A percentile compares a stretch with the other conserved stretches of the same genome.
Conservation (phyloP, 2,797 vertebrate genomes). For the Diplodus puntazzo region DNA sequence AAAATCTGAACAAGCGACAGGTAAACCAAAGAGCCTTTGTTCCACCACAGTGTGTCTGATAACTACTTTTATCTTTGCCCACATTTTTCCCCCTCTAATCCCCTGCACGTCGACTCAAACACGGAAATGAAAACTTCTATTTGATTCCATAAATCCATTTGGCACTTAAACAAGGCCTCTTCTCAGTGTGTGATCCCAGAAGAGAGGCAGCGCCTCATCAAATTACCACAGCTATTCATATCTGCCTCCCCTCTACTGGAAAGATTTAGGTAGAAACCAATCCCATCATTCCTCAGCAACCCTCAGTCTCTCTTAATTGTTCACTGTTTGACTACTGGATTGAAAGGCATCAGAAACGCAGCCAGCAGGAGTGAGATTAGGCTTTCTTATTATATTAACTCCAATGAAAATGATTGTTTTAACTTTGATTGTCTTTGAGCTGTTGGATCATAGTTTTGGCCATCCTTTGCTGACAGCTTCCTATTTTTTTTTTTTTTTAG, state of each 20-base stretch:
- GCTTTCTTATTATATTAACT: constrained; percentile 28
- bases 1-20: constrained; percentile 59
- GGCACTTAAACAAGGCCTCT: constrained; percentile 84
- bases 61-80: constrained; percentile 76
- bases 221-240: constrained; percentile 84
- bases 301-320: constrained; percentile 78
- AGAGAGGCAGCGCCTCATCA: constrained; percentile 79
- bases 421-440: not conserved
- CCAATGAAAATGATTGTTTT: constrained; percentile 14
- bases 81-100: constrained; percentile 79
- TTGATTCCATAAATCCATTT: constrained; percentile 86
- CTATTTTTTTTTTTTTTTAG: not conserved
- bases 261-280: constrained; percentile 79
- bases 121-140: constrained; percentile 84
- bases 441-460: constrained; percentile 3
- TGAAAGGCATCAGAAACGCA: constrained; percentile 67
- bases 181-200: constrained; percentile 81
- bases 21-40: constrained; percentile 77
- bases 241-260: constrained; percentile 76
- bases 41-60: constrained; percentile 67
- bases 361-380: constrained; percentile 50
- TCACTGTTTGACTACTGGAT: constrained; percentile 67
- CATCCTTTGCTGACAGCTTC: not conserved
- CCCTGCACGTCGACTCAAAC: constrained; percentile 76
- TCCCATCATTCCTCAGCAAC: constrained; percentile 80